A percentile compares a stretch with the other conserved stretches of the same genome.
Conservation (phyloP, 2,113 vertebrate species). For the Sitta europaea region DNA sequence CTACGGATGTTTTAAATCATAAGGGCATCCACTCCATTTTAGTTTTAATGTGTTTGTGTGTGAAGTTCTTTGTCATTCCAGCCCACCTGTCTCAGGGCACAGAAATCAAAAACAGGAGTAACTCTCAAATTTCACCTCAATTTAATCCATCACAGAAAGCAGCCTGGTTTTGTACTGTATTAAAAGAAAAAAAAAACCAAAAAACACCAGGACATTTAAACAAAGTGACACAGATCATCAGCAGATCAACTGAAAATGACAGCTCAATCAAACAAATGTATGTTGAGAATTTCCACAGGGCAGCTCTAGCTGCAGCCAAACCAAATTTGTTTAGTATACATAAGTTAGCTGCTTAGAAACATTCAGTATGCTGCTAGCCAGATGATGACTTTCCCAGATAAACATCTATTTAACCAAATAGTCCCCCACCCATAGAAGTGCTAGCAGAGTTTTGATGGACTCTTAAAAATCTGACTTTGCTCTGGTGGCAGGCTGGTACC, state of each 20-base stretch:
- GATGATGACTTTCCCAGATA: conserved; percentile 80
- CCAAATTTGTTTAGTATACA: conserved; percentile 84
- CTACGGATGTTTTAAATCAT: conserved; percentile 80
- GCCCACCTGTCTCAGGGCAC: conserved; percentile 78
- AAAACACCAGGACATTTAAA: conserved; percentile 80
- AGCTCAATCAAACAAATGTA: conserved; percentile 85
- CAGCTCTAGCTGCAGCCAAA: conserved; percentile 75
- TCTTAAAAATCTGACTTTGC: conserved; percentile 65
- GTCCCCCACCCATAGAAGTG: conserved; percentile 64
- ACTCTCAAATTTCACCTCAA: conserved; percentile 81
- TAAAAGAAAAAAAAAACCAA: conserved; percentile 52
- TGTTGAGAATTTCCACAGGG: conserved; percentile 83
- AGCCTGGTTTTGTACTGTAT: conserved; percentile 73
- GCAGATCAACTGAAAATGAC: conserved; percentile 86
- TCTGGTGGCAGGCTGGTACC: conserved; percentile 34
- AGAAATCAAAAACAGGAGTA: conserved; percentile 82
- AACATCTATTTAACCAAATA: conserved; percentile 77
- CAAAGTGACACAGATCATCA: conserved; percentile 86
- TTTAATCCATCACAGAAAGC: conserved; percentile 82
- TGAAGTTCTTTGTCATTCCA: conserved; percentile 79
- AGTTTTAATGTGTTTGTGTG: conserved; percentile 69
- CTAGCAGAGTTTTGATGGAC: conserved; percentile 67
- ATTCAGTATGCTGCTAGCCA: conserved; percentile 71
- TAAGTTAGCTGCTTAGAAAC: conserved; percentile 79
- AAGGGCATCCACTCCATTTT: conserved; percentile 70